Conservation (phyloP, 2,888 invertebrate species). For the Rhingia campestris region DNA sequence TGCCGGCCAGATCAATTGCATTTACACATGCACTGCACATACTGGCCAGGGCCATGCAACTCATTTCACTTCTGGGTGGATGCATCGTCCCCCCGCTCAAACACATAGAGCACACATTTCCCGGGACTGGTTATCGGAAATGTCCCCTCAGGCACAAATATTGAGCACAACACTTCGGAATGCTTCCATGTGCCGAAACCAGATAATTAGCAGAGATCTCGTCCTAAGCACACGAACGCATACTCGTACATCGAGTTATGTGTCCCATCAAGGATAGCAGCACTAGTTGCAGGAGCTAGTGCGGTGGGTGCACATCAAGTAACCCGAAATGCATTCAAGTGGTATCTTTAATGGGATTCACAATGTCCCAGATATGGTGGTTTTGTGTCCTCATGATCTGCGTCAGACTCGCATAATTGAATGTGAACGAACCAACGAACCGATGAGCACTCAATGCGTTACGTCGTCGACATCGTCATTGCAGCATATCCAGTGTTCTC, state of each 20-base stretch:
- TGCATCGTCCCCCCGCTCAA: neutral
- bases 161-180: conserved; percentile 32
- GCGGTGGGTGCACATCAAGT: conserved; percentile 62
- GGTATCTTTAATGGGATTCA: conserved; percentile 70
- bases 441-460: conserved; percentile 67
- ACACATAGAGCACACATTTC: conserved; percentile 16
- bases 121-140: conserved; percentile 49
- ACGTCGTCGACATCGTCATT: conserved; percentile 40
- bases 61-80: neutral
- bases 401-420: conserved; percentile 72
- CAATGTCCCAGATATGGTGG: conserved; percentile 71
- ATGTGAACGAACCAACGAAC: conserved; percentile 70
- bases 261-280: conserved; percentile 36
- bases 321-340: conserved; percentile 71
- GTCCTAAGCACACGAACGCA: conserved; percentile 40
- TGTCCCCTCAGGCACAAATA: conserved; percentile 32
- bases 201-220: conserved; percentile 70
- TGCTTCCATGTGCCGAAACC: conserved; percentile 60
- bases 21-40: conserved; percentile 28
- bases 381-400: conserved; percentile 68
- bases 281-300: neutral
- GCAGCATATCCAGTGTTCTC: neutral
- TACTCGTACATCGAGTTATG: neutral
- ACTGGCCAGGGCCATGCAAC: too few relatives aligned
- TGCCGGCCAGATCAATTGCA: conserved; percentile 56